A percentile compares a stretch with the other conserved stretches of the same genome.
Evolutionary conservation across 2,113 vertebrate species (phyloP).

Genomic region (Eurypyga helias): DNA sequence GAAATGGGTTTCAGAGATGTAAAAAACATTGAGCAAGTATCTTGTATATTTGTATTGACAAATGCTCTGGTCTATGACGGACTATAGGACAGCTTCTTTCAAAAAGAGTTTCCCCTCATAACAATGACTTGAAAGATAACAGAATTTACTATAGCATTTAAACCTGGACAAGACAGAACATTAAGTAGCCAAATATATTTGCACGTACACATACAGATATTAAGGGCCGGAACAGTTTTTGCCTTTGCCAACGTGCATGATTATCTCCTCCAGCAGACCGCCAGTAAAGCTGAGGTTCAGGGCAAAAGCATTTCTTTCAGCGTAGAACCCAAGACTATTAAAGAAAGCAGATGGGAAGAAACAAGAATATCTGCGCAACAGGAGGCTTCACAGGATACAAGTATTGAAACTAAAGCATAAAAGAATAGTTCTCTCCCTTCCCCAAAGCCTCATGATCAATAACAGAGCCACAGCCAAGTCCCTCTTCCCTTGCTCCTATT

Average conservation of each 20-base stretch:
- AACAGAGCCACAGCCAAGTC: not conserved
- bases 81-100: not conserved
- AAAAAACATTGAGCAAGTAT: not conserved
- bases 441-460: not conserved
- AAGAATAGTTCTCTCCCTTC: not conserved
- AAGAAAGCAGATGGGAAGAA: not conserved
- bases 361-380: not conserved
- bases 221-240: not conserved
- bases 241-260: no score
- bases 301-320: not conserved
- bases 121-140: not conserved
- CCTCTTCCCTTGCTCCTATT: not conserved
- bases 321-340: not conserved
- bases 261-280: not conserved
- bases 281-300: not conserved
- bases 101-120: not conserved
- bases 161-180: not conserved
- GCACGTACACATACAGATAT: not conserved
- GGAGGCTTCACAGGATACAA: not conserved
- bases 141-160: not conserved
- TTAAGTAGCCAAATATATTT: not conserved
- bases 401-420: not conserved
- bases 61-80: fast-evolving
- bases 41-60: no score
- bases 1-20: not conserved